Conservation (phyloP, 2,113 vertebrate genomes). For the Pipa parva region DNA sequence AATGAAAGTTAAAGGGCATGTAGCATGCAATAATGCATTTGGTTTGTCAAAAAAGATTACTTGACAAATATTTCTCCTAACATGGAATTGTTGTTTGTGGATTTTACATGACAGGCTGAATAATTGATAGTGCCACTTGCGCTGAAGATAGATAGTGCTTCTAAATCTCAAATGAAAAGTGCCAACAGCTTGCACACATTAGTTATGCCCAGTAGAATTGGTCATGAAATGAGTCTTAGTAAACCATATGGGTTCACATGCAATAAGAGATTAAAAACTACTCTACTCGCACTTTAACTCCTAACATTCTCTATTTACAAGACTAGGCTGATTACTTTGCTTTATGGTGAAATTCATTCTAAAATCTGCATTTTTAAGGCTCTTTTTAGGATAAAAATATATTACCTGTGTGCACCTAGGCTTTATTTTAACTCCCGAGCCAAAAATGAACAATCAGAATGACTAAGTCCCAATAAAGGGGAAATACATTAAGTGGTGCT, state of each 20-base stretch:
- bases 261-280: conserved; percentile 42
- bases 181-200: conserved; percentile 38
- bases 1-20: too few relatives aligned
- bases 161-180: conserved; percentile 31
- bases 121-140: conserved; percentile 51
- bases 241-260: conserved; percentile 33
- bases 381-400: too few relatives aligned
- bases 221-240: conserved; percentile 31
- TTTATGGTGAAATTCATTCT: too few relatives aligned
- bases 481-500: too few relatives aligned
- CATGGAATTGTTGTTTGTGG: conserved; percentile 43
- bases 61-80: conserved; percentile 37
- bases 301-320: not conserved
- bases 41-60: too few relatives aligned
- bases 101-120: conserved; percentile 47
- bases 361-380: too few relatives aligned
- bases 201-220: conserved; percentile 22
- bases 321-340: too few relatives aligned
- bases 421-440: too few relatives aligned
- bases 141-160: conserved; percentile 53
- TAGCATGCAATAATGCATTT: too few relatives aligned
- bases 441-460: too few relatives aligned
- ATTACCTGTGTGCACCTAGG: too few relatives aligned
- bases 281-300: conserved; percentile 2
- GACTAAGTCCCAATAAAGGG: too few relatives aligned